These are phyloP conservation scores for Galleria mellonella DNA, from an alignment of 1,140 invertebrate genomes.

Conservation along the genomic window DNA sequence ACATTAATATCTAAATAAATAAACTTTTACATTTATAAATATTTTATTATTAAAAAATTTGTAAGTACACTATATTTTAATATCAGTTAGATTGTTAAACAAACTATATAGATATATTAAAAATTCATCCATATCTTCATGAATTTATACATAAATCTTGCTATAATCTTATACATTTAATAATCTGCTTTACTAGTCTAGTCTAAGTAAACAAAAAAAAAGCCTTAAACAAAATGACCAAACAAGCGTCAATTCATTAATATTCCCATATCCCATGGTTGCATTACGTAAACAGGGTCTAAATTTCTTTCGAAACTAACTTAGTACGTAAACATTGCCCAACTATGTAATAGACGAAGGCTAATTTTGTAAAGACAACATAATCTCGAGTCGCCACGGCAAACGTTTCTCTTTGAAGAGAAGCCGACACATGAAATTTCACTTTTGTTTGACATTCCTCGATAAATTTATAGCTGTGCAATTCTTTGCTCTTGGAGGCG, in stretches of 20 bases:
- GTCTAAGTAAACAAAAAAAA: too few species aligned
- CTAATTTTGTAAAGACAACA: constrained; percentile 62
- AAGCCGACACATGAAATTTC: constrained; percentile 40
- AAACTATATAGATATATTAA: too few species aligned
- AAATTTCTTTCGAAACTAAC: constrained; percentile 35
- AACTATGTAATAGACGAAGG: constrained; percentile 42
- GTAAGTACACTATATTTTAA: too few species aligned
- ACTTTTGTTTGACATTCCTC: constrained; percentile 23
- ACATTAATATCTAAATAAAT: too few species aligned
- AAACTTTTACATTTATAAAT: too few species aligned
- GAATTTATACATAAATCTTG: too few species aligned
- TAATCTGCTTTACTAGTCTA: too few species aligned
- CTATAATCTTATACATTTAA: too few species aligned
- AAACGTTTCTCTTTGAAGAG: constrained; percentile 47
- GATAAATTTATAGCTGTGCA: constrained; percentile 5
- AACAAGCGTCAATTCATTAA: background rate
- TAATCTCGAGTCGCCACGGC: constrained; percentile 36
- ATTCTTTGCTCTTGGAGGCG: background rate
- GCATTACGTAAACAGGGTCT: background rate
- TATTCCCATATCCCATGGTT: background rate
- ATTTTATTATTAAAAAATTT: too few species aligned
- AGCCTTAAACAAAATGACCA: background rate
- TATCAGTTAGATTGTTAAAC: too few species aligned
- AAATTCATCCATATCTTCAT: too few species aligned
- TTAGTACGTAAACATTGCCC: constrained; percentile 44